A percentile compares a stretch with the other conserved stretches of the same genome.
These are phyloP conservation scores for Drosophila pallidifrons DNA, from an alignment of 1,140 invertebrate species.

Conservation along the genomic window DNA sequence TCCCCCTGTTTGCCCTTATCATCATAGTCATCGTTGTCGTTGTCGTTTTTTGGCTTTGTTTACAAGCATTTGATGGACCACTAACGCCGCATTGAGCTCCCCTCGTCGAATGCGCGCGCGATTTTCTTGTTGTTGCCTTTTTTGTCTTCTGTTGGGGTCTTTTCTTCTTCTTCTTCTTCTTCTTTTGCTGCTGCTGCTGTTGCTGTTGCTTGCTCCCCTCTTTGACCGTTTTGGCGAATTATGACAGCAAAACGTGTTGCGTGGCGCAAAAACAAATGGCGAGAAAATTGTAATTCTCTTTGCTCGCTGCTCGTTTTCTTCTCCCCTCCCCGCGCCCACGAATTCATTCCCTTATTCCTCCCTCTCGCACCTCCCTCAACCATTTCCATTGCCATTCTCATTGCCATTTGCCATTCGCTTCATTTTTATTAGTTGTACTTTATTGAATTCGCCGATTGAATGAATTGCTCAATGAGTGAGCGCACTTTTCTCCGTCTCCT, in stretches of 20 bases:
- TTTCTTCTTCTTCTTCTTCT: background rate
- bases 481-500: background rate
- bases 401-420: conserved; percentile 62
- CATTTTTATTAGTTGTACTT: conserved; percentile 81
- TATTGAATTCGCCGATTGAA: conserved; percentile 80
- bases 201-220: background rate
- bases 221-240: conserved; percentile 43
- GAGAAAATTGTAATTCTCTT: conserved; percentile 78
- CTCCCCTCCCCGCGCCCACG: background rate
- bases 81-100: conserved; percentile 70
- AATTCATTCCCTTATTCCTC: conserved; percentile 33
- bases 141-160: conserved; percentile 5
- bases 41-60: conserved; percentile 76
- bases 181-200: too few relatives aligned
- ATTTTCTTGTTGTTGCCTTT: conserved; percentile 48
- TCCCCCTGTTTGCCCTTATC: background rate
- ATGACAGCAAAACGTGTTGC: conserved; percentile 61
- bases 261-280: conserved; percentile 64
- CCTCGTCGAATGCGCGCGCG: conserved; percentile 72
- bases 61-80: conserved; percentile 81
- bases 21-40: conserved; percentile 38
- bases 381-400: conserved; percentile 2
- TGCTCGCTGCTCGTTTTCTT: conserved; percentile 39
- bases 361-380: background rate
- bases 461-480: conserved; percentile 74